These are phyloP conservation scores for Apamea monoglypha DNA, from an alignment of 2,888 invertebrate genomes.

Conservation along the genomic window DNA sequence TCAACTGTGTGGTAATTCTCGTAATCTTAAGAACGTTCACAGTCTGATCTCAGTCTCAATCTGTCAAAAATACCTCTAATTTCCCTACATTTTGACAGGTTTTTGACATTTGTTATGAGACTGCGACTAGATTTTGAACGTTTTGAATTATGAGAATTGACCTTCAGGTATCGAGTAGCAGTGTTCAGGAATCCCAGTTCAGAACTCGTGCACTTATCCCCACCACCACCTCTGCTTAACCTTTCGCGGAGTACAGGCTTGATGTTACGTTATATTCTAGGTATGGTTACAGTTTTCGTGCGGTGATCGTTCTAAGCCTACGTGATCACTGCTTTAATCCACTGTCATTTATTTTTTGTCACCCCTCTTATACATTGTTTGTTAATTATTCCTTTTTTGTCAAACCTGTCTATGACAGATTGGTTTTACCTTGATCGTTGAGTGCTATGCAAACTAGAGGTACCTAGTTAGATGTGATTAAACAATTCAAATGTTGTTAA, in stretches of 20 bases:
- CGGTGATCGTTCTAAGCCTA: background rate
- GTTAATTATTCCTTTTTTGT: constrained; percentile 65
- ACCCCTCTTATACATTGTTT: constrained; percentile 53
- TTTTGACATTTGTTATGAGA: too few species aligned
- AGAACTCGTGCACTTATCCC: too few species aligned
- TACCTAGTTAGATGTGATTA: constrained; percentile 33
- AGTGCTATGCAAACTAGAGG: constrained; percentile 45
- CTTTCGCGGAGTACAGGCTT: background rate
- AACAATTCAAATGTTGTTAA: constrained; percentile 35
- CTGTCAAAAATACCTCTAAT: too few species aligned
- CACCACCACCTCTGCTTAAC: background rate
- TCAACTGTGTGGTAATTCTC: too few species aligned
- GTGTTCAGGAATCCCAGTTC: too few species aligned
- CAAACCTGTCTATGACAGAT: constrained; percentile 42
- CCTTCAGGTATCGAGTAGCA: too few species aligned
- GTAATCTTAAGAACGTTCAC: too few species aligned
- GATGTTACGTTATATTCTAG: background rate
- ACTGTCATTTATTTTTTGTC: constrained; percentile 53
- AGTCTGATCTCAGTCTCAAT: too few species aligned
- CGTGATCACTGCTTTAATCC: constrained; percentile 9
- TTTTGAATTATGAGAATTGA: too few species aligned
- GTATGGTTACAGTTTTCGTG: background rate
- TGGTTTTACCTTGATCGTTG: constrained; percentile 48
- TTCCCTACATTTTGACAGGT: too few species aligned
- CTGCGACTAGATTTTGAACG: too few species aligned